Evolutionary conservation across 1,140 invertebrate genomes (phyloP).

Genomic region (Pteromalus puparum): DNA sequence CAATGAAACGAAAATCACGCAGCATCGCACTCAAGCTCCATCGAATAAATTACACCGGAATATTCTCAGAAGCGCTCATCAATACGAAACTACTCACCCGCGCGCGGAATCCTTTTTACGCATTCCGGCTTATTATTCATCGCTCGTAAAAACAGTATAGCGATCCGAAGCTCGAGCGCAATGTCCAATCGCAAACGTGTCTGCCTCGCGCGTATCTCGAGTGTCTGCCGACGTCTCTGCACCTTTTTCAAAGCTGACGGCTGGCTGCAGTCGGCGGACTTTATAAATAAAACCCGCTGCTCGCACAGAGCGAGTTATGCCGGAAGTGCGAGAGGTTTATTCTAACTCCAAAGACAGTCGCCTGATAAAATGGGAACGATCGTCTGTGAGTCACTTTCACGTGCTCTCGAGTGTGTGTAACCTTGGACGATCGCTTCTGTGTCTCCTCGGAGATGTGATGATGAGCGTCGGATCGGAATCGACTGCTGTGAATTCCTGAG

Average conservation of each 20-base stretch:
- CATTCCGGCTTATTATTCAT: slow-evolving; percentile 11
- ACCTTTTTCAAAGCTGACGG: neutral
- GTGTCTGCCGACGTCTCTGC: slow-evolving; percentile 2
- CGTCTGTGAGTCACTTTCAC: slow-evolving; percentile 31
- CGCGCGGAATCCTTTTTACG: neutral
- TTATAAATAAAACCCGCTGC: slow-evolving; percentile 34
- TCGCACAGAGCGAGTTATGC: neutral
- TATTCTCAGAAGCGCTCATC: slow-evolving; percentile 18
- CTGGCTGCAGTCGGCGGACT: neutral
- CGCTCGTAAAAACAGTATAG: slow-evolving; percentile 3
- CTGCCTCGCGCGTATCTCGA: neutral
- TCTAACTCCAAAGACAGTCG: neutral
- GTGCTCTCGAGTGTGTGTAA: neutral
- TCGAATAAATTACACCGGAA: slow-evolving; percentile 17
- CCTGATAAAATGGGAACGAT: slow-evolving; percentile 15
- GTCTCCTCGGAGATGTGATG: too few species aligned
- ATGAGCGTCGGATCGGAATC: neutral
- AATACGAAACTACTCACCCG: neutral
- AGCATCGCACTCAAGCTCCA: neutral
- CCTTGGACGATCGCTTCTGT: slow-evolving; percentile 6
- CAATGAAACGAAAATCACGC: neutral
- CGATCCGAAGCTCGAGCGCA: neutral
- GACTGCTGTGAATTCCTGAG: neutral
- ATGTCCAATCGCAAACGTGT: neutral
- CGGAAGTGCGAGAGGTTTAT: neutral